Evolutionary conservation across 2,113 vertebrate genomes (phyloP).

Genomic region (Oxygymnocypris stewartii): DNA sequence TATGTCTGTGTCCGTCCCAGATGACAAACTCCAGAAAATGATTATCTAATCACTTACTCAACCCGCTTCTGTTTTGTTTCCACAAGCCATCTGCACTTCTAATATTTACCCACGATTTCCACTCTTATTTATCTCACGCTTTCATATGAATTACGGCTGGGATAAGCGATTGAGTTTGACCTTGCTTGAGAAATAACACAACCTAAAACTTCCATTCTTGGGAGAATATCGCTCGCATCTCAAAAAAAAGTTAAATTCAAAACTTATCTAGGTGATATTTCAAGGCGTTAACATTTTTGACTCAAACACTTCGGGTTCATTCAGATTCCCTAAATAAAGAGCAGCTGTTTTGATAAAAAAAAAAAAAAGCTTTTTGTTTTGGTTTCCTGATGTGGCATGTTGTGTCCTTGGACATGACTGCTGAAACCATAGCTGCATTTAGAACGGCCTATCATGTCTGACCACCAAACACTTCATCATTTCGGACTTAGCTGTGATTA

Average conservation of each 20-base stretch:
- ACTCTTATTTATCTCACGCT: constrained; percentile 24
- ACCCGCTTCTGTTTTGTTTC: constrained; percentile 18
- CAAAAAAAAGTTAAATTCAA: not conserved
- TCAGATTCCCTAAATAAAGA: too few relatives aligned
- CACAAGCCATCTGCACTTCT: constrained; percentile 25
- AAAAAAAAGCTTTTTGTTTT: not conserved
- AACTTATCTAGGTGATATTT: not conserved
- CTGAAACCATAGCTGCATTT: constrained; percentile 10
- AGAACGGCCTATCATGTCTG: constrained; percentile 44
- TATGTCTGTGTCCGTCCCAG: not conserved
- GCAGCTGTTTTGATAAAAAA: not conserved
- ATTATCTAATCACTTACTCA: too few relatives aligned
- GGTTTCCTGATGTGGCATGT: not conserved
- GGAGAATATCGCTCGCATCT: not conserved
- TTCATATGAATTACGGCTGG: not conserved
- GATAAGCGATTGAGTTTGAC: constrained; percentile 3
- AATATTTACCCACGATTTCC: constrained; percentile 9
- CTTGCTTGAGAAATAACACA: not conserved
- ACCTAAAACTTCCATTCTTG: not conserved
- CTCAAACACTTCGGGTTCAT: too few relatives aligned
- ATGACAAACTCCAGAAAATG: constrained; percentile 34
- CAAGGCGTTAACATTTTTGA: not conserved
- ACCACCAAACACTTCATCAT: constrained; percentile 76
- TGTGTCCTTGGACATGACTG: not conserved
- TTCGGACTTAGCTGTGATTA: constrained; percentile 67